phyloP scores from a whole-genome alignment of 2,797 vertebrate genomes.

The Manis javanica region DNA sequence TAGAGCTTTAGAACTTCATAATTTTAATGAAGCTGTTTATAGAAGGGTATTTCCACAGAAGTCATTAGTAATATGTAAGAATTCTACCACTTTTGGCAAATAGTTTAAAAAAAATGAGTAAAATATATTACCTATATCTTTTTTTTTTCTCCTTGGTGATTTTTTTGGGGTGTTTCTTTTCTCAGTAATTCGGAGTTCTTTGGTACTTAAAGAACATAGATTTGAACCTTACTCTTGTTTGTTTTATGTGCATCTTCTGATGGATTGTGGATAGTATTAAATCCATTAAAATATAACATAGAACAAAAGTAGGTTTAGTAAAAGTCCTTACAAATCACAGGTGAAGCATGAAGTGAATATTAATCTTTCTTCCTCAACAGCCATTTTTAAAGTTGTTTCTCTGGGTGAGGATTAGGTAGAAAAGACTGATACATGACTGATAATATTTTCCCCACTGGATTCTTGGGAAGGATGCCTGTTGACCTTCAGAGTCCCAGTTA shows the following conservation, averaged over 20 bases:
- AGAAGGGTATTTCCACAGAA: not conserved
- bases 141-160: not conserved
- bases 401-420: not conserved
- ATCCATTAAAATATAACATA: not conserved
- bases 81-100: not conserved
- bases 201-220: not conserved
- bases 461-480: not conserved
- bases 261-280: not conserved
- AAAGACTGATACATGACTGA: not conserved
- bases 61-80: not conserved
- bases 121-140: not conserved
- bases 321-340: not conserved
- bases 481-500: not conserved
- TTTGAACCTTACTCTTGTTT: not conserved
- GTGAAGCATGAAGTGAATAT: not conserved
- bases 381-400: not conserved
- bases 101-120: slow-evolving; percentile 3
- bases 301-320: not conserved
- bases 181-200: not conserved
- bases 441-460: not conserved
- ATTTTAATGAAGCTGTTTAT: slow-evolving; percentile 23
- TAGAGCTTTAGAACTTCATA: not conserved
- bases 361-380: not conserved
- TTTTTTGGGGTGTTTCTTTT: not conserved
- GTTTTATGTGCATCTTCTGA: not conserved